Percentiles rank a stretch among this genome's conserved stretches.
phyloP scores from a whole-genome alignment of 2,888 invertebrate species.

The Mantis religiosa region DNA sequence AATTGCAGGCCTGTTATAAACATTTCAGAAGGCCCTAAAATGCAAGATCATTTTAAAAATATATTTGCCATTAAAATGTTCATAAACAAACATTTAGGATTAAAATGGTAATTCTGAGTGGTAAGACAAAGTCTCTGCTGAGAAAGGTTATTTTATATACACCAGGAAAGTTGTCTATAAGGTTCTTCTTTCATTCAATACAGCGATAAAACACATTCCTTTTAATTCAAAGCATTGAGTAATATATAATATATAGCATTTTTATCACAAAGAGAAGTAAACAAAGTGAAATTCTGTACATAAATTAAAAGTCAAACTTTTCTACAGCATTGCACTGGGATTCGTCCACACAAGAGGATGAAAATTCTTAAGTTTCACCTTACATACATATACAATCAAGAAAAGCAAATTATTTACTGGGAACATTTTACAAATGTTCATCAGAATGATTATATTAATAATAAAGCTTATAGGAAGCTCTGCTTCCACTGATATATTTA shows the following conservation, averaged over 20 bases:
- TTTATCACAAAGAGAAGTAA: conserved; percentile 21
- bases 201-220: not conserved
- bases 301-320: conserved; percentile 3
- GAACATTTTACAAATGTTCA: conserved; percentile 30
- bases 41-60: not conserved
- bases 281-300: conserved; percentile 23
- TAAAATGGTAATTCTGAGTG: not conserved
- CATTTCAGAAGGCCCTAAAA: not conserved
- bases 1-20: not conserved
- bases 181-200: not conserved
- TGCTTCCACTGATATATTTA: conserved; percentile 23
- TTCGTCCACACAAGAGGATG: conserved; percentile 21
- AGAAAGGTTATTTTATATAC: conserved; percentile 18
- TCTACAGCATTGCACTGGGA: conserved; percentile 29
- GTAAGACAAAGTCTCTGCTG: not conserved
- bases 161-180: not conserved
- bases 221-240: not conserved
- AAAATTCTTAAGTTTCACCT: conserved; percentile 9
- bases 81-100: not conserved
- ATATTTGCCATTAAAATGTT: not conserved
- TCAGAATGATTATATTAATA: conserved; percentile 22
- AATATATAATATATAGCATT: not conserved
- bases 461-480: conserved; percentile 31
- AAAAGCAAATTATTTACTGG: conserved; percentile 22
- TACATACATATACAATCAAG: conserved; percentile 8